phyloP scores from a whole-genome alignment of 2,113 vertebrate genomes.

The Odobenus rosmarus region DNA sequence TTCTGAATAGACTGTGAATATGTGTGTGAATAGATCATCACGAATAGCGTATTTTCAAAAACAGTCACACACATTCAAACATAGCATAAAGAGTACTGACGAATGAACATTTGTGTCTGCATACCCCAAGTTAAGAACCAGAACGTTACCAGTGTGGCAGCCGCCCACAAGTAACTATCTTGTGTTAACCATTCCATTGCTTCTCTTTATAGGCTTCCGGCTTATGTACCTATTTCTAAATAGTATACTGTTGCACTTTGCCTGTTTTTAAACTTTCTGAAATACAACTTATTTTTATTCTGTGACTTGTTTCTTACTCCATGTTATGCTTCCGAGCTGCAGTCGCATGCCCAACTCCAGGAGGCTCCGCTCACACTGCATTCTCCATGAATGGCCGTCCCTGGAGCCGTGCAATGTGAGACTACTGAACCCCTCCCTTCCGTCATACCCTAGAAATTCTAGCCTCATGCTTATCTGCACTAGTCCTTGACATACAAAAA shows the following conservation, averaged over 20 bases:
- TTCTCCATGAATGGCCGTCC: not conserved
- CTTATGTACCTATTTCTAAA: not conserved
- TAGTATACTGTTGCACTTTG: not conserved
- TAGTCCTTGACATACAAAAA: not conserved
- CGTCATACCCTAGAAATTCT: not conserved
- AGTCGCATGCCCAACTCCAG: not conserved
- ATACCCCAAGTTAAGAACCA: not conserved
- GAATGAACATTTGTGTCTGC: not conserved
- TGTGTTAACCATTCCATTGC: not conserved
- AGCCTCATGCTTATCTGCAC: not conserved
- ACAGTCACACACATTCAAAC: not conserved
- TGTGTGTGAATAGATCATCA: not conserved
- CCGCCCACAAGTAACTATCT: not conserved
- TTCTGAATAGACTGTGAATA: not conserved
- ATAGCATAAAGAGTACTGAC: not conserved
- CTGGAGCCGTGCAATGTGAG: too few species aligned
- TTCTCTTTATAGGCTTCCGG: not conserved
- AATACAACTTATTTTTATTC: not conserved
- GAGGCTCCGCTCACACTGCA: not conserved
- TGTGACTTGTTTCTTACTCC: not conserved
- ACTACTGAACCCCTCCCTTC: not conserved
- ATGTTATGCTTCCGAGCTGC: not conserved
- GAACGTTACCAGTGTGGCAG: not conserved
- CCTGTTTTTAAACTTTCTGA: not conserved
- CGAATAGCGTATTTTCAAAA: not conserved